Conservation (phyloP, 1,140 invertebrate genomes). For the Caenorhabditis inopinata region DNA sequence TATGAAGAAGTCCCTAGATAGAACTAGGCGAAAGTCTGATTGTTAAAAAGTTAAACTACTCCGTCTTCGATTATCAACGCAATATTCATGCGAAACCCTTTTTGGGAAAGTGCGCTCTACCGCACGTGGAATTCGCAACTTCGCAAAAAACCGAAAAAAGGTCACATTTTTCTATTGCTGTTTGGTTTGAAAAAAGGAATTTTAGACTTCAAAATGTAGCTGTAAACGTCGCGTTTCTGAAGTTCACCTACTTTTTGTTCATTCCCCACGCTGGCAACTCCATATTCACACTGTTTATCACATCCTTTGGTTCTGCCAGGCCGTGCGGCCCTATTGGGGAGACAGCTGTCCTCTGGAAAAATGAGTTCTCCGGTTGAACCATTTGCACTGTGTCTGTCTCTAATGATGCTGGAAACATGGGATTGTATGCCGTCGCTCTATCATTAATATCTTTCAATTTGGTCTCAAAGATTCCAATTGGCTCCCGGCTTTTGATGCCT, state of each 20-base stretch:
- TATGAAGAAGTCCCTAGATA: too few species aligned
- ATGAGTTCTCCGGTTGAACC: not conserved
- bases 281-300: not conserved
- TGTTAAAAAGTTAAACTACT: too few species aligned
- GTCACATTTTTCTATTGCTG: too few species aligned
- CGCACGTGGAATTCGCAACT: too few species aligned
- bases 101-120: not conserved
- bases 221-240: too few species aligned
- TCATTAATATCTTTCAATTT: not conserved
- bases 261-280: constrained; percentile 21
- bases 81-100: too few species aligned
- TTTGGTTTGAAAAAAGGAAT: too few species aligned
- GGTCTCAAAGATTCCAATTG: not conserved
- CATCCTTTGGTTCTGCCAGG: not conserved
- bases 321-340: not conserved
- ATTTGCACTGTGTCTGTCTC: not conserved
- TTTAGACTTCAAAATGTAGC: too few species aligned
- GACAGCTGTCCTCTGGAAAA: not conserved
- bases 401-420: not conserved
- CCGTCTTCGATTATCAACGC: too few species aligned
- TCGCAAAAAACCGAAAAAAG: too few species aligned
- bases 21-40: too few species aligned
- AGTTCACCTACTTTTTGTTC: not conserved
- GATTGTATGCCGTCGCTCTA: not conserved
- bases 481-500: not conserved